phyloP scores from a whole-genome alignment of 2,888 invertebrate genomes.

The Megalurothrips usitatus region DNA sequence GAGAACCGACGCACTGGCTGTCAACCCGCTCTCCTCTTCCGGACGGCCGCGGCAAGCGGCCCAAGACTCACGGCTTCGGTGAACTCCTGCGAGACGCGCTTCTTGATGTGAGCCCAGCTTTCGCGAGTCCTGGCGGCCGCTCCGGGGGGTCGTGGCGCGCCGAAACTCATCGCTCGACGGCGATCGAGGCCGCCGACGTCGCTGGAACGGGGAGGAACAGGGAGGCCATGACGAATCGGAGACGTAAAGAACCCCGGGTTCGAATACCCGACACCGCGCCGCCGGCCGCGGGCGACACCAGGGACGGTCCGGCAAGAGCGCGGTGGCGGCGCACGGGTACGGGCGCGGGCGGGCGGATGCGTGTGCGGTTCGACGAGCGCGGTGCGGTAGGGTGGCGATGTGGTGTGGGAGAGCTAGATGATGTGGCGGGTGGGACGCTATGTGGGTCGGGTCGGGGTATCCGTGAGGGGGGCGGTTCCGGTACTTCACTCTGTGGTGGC shows the following conservation, averaged over 20 bases:
- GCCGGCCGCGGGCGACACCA: too few relatives aligned
- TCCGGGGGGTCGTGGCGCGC: too few relatives aligned
- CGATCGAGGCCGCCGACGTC: not conserved
- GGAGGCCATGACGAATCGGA: not conserved
- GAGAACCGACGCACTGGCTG: not conserved
- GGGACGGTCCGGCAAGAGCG: too few relatives aligned
- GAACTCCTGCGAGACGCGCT: conserved; percentile 19
- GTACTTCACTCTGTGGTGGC: not conserved
- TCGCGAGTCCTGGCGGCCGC: not conserved
- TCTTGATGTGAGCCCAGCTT: conserved; percentile 5
- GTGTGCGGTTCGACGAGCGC: too few relatives aligned
- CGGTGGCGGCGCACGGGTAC: too few relatives aligned
- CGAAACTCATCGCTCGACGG: not conserved
- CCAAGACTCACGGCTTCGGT: not conserved
- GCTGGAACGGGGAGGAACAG: not conserved
- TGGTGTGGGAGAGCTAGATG: too few relatives aligned
- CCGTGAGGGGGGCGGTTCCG: too few relatives aligned
- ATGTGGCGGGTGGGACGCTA: too few relatives aligned
- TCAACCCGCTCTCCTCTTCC: not conserved
- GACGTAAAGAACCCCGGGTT: not conserved
- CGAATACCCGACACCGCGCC: too few relatives aligned
- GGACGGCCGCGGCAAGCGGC: not conserved
- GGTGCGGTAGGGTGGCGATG: too few relatives aligned
- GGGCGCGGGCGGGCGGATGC: too few relatives aligned
- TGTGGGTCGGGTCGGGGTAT: too few relatives aligned